Base-by-base conservation (phyloP, 2,888 invertebrate species). In the Andrena haemorrhoa region DNA sequence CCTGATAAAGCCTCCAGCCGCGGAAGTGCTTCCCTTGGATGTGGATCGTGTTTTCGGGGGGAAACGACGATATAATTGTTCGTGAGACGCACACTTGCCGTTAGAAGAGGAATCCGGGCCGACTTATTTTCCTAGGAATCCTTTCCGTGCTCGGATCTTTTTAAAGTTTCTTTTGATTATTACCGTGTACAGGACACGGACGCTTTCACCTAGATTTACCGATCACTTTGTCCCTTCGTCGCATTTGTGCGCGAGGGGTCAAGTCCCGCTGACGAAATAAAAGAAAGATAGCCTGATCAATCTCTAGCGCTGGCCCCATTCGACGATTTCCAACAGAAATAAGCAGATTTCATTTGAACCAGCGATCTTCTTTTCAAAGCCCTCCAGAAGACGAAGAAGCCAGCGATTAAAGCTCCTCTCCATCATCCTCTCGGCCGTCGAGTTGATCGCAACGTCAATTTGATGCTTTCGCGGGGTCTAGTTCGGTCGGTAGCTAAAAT, bases 401-500 rank as follows among this genome's bases (percentile, higher is more conserved):
- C 49, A 12, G n/a, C 4, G 5, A 10, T n/a, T 5, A 23, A 7
- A 49, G 29, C 20, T 49, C 35, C 12, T 41, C 41, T 41, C 31
- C 58, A 26, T 33, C 31, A 61, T 68, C 68, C 61, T 23, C 33
- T 49, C 35, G 26, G 47, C 26, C 51, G 33, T 47, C 35, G 16
- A 56, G 51, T 72, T 63, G 72, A 78, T 78, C 73, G 49, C 69
- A 64, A 51, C 81, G 35, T 35, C 53, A 58, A 81, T 51, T 75
- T 68, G 65, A 79, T 49, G 33, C 26, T 60, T 58, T 16, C 47
- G 51, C 66, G 41, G 33, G 66, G 53, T 79, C 33, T 49, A 75
- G 70, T 75, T 82, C 47, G 66, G 73, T 73, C 80, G 68, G 72
- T 68, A 49, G 49, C 63, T 75, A 80, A 82, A 79, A 80, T 71